phyloP scores from a whole-genome alignment of 2,797 vertebrate species.

The Hirundo rustica region DNA sequence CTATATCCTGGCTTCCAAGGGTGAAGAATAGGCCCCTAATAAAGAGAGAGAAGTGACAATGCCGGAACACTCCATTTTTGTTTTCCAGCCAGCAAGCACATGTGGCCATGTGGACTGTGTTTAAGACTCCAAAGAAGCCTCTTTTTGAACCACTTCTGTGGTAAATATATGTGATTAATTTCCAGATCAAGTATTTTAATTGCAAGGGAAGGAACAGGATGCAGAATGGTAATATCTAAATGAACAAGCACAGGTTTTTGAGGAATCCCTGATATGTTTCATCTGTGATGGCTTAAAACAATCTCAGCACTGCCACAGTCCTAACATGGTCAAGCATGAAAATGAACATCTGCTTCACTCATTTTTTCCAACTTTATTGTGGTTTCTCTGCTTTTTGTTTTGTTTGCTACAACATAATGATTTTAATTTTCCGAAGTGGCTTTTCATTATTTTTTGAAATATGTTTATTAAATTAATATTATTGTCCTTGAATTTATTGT shows the following conservation, averaged over 20 bases:
- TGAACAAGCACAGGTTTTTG: conserved; percentile 22
- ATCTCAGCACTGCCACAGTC: not conserved
- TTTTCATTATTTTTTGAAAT: not conserved
- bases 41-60: conserved; percentile 19
- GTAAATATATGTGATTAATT: conserved; percentile 43
- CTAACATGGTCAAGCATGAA: conserved; percentile 15
- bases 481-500: not conserved
- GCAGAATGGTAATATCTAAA: conserved; percentile 11
- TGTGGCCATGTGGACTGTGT: conserved; percentile 55
- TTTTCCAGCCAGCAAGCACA: conserved; percentile 48
- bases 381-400: conserved; percentile 18
- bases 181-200: conserved; percentile 56
- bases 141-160: conserved; percentile 4
- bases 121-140: conserved; percentile 43
- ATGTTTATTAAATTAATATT: conserved; percentile 1
- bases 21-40: not conserved
- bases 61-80: conserved; percentile 16
- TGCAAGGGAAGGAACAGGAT: conserved; percentile 40
- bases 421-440: conserved; percentile 1
- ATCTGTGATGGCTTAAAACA: conserved; percentile 8
- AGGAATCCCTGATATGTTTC: conserved; percentile 18
- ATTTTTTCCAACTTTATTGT: conserved; percentile 48
- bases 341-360: conserved; percentile 47
- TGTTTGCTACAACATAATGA: not conserved
- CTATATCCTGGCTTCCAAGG: conserved; percentile 21